A percentile compares a stretch with the other conserved stretches of the same genome.
Conservation (phyloP, 2,113 vertebrate species). For the Oreochromis aureus region DNA sequence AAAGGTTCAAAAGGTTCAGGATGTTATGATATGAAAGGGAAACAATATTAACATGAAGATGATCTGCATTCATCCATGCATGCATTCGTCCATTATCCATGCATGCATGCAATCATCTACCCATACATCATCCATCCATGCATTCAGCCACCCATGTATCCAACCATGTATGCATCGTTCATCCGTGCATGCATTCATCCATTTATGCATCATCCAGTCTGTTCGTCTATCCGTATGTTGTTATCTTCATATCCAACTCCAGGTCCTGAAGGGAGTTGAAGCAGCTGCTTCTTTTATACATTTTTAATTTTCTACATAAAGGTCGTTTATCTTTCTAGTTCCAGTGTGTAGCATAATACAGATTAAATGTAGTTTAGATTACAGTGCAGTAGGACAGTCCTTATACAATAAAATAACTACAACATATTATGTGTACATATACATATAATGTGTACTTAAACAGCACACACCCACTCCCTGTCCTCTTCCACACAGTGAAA, state of each 20-base stretch:
- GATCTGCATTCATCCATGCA: background rate
- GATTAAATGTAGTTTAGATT: background rate
- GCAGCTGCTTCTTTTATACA: background rate
- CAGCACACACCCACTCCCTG: background rate
- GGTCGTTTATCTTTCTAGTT: background rate
- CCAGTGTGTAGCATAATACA: background rate
- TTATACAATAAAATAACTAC: background rate
- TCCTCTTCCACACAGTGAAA: background rate
- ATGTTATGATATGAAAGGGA: background rate
- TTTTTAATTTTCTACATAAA: background rate
- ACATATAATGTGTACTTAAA: background rate
- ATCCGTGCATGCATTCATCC: background rate
- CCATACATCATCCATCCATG: background rate
- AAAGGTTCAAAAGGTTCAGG: background rate
- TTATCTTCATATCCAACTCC: background rate
- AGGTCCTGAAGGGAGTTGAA: background rate
- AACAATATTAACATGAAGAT: background rate
- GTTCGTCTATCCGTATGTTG: background rate
- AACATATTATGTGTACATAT: background rate
- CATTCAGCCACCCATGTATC: background rate
- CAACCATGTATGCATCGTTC: background rate
- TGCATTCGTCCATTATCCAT: background rate
- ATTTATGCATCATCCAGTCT: background rate
- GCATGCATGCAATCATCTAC: accelerated
- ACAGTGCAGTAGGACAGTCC: background rate